These are phyloP conservation scores for Melanostoma scalare DNA, from an alignment of 2,888 invertebrate species.

Conservation along the genomic window DNA sequence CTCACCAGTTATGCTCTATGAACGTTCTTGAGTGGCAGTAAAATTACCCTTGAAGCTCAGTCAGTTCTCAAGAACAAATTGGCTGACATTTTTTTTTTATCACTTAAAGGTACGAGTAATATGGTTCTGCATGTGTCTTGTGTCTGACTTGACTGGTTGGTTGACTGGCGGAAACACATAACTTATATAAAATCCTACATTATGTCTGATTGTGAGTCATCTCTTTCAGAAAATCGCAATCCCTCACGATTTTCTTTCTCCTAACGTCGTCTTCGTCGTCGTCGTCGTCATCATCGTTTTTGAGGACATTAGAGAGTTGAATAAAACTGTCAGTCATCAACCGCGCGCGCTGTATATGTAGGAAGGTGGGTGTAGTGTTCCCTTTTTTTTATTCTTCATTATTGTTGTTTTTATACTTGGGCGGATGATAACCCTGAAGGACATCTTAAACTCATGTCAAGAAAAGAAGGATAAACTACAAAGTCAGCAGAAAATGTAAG, in stretches of 20 bases:
- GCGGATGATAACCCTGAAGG: constrained; percentile 43
- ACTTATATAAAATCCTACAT: constrained; percentile 6
- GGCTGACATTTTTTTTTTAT: constrained; percentile 22
- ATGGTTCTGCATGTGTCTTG: neutral
- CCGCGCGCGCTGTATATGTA: neutral
- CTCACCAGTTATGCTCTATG: no score
- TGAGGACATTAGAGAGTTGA: constrained; percentile 45
- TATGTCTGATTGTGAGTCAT: neutral
- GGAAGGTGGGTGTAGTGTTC: neutral
- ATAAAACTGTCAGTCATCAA: constrained; percentile 30
- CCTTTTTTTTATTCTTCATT: constrained; percentile 27
- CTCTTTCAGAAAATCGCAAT: neutral
- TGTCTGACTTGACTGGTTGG: constrained; percentile 6
- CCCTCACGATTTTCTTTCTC: neutral
- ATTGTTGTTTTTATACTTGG: constrained; percentile 25
- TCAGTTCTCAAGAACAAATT: constrained; percentile 17
- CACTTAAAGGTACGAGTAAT: neutral
- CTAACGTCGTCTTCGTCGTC: neutral
- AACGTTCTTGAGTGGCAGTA: neutral
- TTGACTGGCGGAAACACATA: constrained; percentile 9
- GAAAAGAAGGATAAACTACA: constrained; percentile 7
- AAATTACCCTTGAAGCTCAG: constrained; percentile 2
- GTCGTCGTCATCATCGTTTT: neutral
- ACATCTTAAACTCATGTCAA: constrained; percentile 47
- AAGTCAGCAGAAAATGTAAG: neutral